Conservation (phyloP, 2,888 invertebrate genomes). For the Adineta ricciae region DNA sequence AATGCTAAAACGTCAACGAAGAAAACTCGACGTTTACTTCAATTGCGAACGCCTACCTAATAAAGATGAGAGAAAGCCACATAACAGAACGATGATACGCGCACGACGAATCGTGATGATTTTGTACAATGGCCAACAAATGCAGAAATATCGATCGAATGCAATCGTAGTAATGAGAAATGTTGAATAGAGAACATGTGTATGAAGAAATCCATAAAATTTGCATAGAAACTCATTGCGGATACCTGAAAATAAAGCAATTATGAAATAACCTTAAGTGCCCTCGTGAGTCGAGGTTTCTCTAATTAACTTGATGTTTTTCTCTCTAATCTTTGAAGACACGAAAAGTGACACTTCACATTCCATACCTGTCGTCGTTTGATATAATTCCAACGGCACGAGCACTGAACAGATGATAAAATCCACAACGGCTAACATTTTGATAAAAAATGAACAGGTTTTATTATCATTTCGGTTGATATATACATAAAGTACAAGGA, state of each 20-base stretch:
- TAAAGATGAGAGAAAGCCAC: neutral
- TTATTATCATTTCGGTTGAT: neutral
- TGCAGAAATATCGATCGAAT: slow-evolving; percentile 9
- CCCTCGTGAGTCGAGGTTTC: too few relatives aligned
- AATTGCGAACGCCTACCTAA: neutral
- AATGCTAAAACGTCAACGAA: neutral
- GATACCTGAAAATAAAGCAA: neutral
- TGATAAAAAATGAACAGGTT: neutral
- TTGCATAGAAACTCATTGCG: neutral
- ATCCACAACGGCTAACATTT: neutral
- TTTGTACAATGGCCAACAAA: slow-evolving; percentile 7
- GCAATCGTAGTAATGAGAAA: neutral
- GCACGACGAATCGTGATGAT: neutral
- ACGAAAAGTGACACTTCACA: neutral
- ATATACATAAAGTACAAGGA: neutral
- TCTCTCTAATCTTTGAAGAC: too few relatives aligned
- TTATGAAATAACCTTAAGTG: neutral
- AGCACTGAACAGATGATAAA: neutral
- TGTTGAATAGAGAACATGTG: neutral
- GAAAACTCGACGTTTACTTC: neutral
- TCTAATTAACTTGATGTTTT: too few relatives aligned
- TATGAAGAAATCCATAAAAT: neutral
- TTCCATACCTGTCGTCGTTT: neutral
- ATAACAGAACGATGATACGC: neutral
- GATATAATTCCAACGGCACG: neutral